These are phyloP conservation scores for Antitype chi DNA, from an alignment of 2,888 invertebrate species.

Conservation along the genomic window DNA sequence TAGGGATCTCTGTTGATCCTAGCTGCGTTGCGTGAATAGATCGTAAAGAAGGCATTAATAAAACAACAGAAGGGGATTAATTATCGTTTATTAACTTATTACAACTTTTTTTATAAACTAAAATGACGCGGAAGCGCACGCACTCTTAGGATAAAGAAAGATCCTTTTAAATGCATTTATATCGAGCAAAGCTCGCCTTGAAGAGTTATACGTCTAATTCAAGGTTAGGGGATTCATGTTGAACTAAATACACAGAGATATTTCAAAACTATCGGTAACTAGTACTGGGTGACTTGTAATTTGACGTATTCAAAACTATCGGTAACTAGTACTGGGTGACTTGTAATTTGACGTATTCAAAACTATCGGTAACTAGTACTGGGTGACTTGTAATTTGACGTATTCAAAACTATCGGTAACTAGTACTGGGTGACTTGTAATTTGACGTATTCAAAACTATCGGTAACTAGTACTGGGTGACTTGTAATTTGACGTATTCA, in stretches of 20 bases:
- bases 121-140: not conserved
- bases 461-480: not conserved
- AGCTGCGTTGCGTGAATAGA: not conserved
- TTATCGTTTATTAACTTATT: slow-evolving; percentile 31
- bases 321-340: not conserved
- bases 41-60: slow-evolving; percentile 16
- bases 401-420: not conserved
- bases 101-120: slow-evolving; percentile 1
- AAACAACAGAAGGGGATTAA: slow-evolving; percentile 24
- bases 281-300: no score
- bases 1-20: slow-evolving; percentile 11
- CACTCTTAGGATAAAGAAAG: not conserved
- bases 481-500: not conserved
- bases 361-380: not conserved
- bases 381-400: no score
- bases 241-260: slow-evolving; percentile 5
- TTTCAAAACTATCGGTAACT: not conserved
- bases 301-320: slow-evolving; percentile 7
- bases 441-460: slow-evolving; percentile 5
- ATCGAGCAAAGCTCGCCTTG: slow-evolving; percentile 11
- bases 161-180: not conserved
- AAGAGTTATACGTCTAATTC: not conserved
- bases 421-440: no score
- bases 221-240: not conserved
- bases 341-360: not conserved